Base-by-base conservation (phyloP, 1,140 invertebrate species). In the Neuroterus valhalla region DNA sequence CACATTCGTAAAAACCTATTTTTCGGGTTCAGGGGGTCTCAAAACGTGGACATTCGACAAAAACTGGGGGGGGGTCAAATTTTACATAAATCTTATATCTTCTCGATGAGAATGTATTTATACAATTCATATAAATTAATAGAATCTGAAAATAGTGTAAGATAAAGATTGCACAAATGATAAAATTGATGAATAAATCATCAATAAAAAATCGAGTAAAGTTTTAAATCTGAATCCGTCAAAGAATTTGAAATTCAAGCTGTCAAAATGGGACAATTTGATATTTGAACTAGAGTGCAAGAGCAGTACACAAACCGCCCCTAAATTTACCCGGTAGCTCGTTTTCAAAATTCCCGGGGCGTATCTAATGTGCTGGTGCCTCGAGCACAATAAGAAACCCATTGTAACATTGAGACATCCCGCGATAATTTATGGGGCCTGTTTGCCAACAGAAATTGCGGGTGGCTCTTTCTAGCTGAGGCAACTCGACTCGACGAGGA, bases 371-470 rank as follows among this genome's bases (percentile, higher is more conserved):
- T 62, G 73, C 71, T 45, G 74, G 70, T 76, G 66, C 68, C 71
- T 70, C 44, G 48, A 43, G 46, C 26, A 81, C 69, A 81, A 79
- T 17, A 11, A 26, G 15, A 69, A 62, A 26, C 44, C 72, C 45
- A 68, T 46, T 52, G 68, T 52, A 68, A 66, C 74, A 68, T 76
- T 68, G 73, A 74, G 68, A 81, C 45, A 69, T 75, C 70, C 74
- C 38, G 45, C 46, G 21, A 50, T 80, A 76, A 86, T 87, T 87
- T 86, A 85, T 80, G 81, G 81, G 43, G 66, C 75, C 80, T 84
- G 84, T 86, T 86, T 85, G 75, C 82, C 82, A 79, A 87, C 82
- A 86, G 70, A 84, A 70, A 84, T 87, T 83, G 81, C 84, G 84
- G 81, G 83, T 85, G 81, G 82, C 82, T 82, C 75, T 81, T 43